Percentiles rank a stretch among this genome's conserved stretches.
Evolutionary conservation across 2,113 vertebrate genomes (phyloP).

Genomic region (Carassius carassius): DNA sequence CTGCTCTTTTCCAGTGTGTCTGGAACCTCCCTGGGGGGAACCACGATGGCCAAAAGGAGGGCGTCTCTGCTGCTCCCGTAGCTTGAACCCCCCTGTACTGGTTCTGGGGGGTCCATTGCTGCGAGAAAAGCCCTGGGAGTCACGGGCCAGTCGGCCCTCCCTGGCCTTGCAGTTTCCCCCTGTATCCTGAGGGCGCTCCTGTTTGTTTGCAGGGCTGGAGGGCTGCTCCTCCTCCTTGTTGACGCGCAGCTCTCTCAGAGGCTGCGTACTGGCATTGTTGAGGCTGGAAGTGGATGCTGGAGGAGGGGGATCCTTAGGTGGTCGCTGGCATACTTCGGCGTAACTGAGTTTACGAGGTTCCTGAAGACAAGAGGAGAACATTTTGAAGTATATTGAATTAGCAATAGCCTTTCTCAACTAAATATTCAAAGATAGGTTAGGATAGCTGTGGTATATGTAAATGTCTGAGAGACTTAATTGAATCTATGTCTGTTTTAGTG

Average conservation of each 20-base stretch:
- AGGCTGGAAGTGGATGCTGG: slow-evolving; percentile 59
- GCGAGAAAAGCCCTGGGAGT: slow-evolving; percentile 84
- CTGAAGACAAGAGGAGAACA: slow-evolving; percentile 66
- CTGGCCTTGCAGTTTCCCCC: slow-evolving; percentile 78
- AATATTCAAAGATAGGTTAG: neutral
- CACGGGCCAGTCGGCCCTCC: slow-evolving; percentile 81
- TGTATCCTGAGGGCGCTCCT: slow-evolving; percentile 78
- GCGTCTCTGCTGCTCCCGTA: slow-evolving; percentile 92
- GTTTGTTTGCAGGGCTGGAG: slow-evolving; percentile 64
- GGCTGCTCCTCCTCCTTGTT: slow-evolving; percentile 85
- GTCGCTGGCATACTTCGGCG: slow-evolving; percentile 95
- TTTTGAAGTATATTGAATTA: neutral
- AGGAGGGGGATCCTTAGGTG: slow-evolving; percentile 86
- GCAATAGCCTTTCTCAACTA: neutral
- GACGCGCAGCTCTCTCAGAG: slow-evolving; percentile 84
- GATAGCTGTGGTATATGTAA: neutral
- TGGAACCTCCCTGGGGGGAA: slow-evolving; percentile 89
- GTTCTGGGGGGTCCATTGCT: slow-evolving; percentile 81
- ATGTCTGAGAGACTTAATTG: neutral
- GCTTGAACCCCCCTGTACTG: slow-evolving; percentile 82
- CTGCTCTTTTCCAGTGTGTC: slow-evolving; percentile 94
- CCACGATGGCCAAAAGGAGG: slow-evolving; percentile 71
- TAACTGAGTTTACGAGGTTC: slow-evolving; percentile 97
- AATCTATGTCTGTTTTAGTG: neutral
- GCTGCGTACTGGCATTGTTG: slow-evolving; percentile 72